Percentiles rank a stretch among this genome's conserved stretches.
These are phyloP conservation scores for Limnephilus marmoratus DNA, from an alignment of 2,888 invertebrate species.

Conservation along the genomic window DNA sequence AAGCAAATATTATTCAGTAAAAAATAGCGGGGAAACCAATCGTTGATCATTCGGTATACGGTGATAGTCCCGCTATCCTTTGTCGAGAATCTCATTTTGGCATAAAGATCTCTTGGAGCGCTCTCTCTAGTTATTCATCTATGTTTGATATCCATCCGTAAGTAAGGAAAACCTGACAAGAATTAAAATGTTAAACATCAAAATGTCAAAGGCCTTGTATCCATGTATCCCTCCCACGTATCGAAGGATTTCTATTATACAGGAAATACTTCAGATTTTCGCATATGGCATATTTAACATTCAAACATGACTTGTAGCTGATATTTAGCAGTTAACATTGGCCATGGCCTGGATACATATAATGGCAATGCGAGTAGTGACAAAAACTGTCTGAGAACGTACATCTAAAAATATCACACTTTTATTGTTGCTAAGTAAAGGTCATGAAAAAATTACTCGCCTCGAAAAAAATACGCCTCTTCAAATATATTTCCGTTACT, in stretches of 20 bases:
- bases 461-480: neutral
- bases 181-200: neutral
- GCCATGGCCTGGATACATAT: neutral
- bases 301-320: neutral
- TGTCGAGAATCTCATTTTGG: neutral
- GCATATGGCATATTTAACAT: neutral
- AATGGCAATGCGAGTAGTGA: neutral
- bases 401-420: no score
- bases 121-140: no score
- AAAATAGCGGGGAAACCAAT: no score
- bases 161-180: neutral
- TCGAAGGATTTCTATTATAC: neutral
- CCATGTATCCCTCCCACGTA: neutral
- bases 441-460: neutral
- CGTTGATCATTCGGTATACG: neutral
- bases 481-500: neutral
- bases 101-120: neutral
- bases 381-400: neutral
- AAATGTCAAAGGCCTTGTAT: neutral
- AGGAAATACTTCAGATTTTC: neutral
- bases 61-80: neutral
- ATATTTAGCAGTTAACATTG: neutral
- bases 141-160: neutral
- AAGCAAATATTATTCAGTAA: neutral
- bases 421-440: neutral